phyloP scores from a whole-genome alignment of 2,888 invertebrate genomes.

The Epinotia ramella region DNA sequence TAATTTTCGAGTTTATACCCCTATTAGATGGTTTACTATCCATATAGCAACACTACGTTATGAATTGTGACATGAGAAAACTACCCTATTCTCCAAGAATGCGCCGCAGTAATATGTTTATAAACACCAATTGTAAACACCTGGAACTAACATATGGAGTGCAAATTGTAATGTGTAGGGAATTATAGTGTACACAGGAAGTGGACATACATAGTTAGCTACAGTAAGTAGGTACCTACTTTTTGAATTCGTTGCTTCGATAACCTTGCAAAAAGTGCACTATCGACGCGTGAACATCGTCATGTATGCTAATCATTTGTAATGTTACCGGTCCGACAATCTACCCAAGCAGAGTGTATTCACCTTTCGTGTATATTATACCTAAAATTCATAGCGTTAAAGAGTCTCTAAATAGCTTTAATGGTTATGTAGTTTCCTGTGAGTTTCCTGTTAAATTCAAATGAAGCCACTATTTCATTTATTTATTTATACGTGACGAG shows the following conservation, averaged over 20 bases:
- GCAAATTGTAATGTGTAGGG: not conserved
- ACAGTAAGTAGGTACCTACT: no score
- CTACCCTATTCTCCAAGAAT: no score
- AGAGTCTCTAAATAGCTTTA: not conserved
- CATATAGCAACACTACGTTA: no score
- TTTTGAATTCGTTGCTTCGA: not conserved
- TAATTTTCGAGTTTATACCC: no score
- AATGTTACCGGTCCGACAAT: slow-evolving; percentile 25
- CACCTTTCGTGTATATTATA: slow-evolving; percentile 4
- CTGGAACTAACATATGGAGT: not conserved
- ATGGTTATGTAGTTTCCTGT: not conserved
- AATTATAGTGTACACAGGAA: not conserved
- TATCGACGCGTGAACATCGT: slow-evolving; percentile 46
- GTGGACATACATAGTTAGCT: not conserved
- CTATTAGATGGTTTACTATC: no score
- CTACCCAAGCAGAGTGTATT: slow-evolving; percentile 16
- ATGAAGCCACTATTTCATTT: not conserved
- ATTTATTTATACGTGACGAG: no score
- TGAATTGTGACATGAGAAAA: no score
- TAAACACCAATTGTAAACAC: no score
- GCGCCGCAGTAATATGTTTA: no score
- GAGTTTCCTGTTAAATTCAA: slow-evolving; percentile 6
- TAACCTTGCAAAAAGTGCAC: not conserved
- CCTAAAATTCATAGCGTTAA: not conserved
- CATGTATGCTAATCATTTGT: slow-evolving; percentile 60